These are phyloP conservation scores for Cyanistes caeruleus DNA, from an alignment of 2,113 vertebrate species.

Conservation along the genomic window DNA sequence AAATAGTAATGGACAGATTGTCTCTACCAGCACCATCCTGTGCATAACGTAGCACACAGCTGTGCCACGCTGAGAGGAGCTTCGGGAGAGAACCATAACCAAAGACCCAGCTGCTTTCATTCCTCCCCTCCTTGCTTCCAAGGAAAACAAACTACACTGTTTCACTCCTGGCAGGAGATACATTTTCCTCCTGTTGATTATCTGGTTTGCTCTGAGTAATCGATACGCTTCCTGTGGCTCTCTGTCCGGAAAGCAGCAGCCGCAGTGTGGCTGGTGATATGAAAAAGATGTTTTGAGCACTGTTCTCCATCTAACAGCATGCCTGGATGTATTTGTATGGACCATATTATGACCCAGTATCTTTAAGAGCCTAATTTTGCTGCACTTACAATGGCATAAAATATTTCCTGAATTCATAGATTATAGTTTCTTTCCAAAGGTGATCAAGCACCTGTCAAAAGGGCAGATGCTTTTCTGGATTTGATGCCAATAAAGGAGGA, in stretches of 20 bases:
- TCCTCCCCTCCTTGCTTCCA: background rate
- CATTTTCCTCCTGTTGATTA: background rate
- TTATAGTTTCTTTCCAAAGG: background rate
- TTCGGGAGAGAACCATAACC: background rate
- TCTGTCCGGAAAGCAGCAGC: background rate
- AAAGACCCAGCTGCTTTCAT: background rate
- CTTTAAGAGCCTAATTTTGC: background rate
- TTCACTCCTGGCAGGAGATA: background rate
- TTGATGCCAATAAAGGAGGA: background rate
- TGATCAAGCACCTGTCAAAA: background rate
- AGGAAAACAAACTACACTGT: background rate
- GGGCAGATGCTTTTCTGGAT: background rate
- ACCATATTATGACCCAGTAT: background rate
- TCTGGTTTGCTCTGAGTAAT: background rate
- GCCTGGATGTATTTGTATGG: background rate
- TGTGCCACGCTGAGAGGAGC: background rate
- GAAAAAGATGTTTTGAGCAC: background rate
- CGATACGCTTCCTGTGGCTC: background rate
- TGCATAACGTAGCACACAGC: background rate
- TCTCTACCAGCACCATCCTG: background rate
- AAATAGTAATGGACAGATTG: conserved; percentile 40
- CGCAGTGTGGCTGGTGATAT: background rate
- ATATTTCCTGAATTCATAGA: background rate
- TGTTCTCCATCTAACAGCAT: background rate
- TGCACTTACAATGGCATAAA: background rate